phyloP scores from a whole-genome alignment of 1,140 invertebrate species.

The Tetraneura akinire region DNA sequence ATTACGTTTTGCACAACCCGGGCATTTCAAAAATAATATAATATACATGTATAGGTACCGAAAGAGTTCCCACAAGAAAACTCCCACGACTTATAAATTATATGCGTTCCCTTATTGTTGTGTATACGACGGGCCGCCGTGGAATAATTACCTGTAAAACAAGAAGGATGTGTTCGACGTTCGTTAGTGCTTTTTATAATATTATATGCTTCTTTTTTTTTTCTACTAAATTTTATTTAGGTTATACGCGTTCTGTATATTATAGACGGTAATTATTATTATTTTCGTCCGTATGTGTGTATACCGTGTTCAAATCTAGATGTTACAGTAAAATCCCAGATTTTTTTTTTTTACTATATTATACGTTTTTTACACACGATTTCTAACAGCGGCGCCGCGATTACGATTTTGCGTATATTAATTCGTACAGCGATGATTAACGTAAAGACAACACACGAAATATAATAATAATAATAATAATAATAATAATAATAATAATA shows the following conservation, averaged over 20 bases:
- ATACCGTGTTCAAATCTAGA: neutral
- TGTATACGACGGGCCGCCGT: neutral
- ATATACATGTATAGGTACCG: neutral
- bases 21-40: constrained; percentile 16
- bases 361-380: constrained; percentile 46
- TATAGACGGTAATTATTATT: constrained; percentile 30
- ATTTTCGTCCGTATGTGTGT: neutral
- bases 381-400: constrained; percentile 7
- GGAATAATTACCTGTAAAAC: constrained; percentile 46
- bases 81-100: constrained; percentile 51
- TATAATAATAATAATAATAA: no score
- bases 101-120: constrained; percentile 46
- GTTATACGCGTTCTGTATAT: constrained; percentile 4
- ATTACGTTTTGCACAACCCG: constrained; percentile 50
- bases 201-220: neutral
- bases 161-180: constrained; percentile 47
- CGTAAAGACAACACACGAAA: no score
- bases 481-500: no score
- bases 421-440: neutral
- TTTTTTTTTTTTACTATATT: constrained; percentile 36
- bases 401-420: constrained; percentile 2
- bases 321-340: constrained; percentile 15
- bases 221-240: constrained; percentile 47
- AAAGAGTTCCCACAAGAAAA: constrained; percentile 50
- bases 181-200: constrained; percentile 35